Conservation (phyloP, 2,113 vertebrate genomes). For the Eulemur rufifrons region DNA sequence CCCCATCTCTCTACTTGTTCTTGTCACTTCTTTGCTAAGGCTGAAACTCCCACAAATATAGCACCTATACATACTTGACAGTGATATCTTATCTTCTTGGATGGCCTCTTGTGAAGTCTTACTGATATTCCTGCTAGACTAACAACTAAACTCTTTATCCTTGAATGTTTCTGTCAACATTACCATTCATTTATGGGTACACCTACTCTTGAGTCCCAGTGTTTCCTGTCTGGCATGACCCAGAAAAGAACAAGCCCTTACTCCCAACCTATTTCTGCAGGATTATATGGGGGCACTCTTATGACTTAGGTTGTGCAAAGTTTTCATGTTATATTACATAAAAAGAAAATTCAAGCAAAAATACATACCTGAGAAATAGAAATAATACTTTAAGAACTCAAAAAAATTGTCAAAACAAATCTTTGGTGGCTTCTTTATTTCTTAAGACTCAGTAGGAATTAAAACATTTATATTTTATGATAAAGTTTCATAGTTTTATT, state of each 20-base stretch:
- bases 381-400: not conserved
- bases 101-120: not conserved
- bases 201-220: not conserved
- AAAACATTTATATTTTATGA: slow-evolving; percentile 54
- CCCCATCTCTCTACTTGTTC: not conserved
- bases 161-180: not conserved
- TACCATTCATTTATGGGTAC: not conserved
- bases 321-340: not conserved
- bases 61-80: not conserved
- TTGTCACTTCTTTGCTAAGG: not conserved
- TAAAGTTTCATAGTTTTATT: slow-evolving; percentile 35
- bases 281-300: not conserved
- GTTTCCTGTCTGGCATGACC: not conserved
- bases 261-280: not conserved
- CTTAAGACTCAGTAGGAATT: not conserved
- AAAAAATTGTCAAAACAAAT: not conserved
- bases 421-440: not conserved
- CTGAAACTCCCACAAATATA: not conserved
- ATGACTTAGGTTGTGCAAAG: not conserved
- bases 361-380: not conserved
- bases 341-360: not conserved
- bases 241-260: not conserved
- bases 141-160: not conserved
- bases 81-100: not conserved
- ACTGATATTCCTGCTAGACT: not conserved